Conservation (phyloP, 2,797 vertebrate genomes). For the Pristis pectinata region DNA sequence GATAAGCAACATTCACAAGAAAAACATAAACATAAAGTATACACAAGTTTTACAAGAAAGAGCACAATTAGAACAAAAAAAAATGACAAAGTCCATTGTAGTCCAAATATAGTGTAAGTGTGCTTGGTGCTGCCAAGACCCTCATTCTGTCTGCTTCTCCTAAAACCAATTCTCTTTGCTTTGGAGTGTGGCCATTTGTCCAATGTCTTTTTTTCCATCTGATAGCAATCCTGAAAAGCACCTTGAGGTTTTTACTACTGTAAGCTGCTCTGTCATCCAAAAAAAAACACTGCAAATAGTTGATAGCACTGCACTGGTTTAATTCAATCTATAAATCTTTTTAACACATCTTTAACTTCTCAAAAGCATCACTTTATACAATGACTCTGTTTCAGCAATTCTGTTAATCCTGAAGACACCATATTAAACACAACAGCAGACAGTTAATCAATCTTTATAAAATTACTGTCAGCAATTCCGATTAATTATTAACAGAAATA, state of each 20-base stretch:
- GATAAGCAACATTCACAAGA: too few relatives aligned
- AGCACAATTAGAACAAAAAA: too few relatives aligned
- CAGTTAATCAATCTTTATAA: slow-evolving; percentile 21
- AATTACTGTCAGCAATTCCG: not conserved
- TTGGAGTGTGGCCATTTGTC: too few relatives aligned
- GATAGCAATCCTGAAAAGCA: too few relatives aligned
- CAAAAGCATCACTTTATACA: not conserved
- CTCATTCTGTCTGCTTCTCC: too few relatives aligned
- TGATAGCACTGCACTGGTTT: not conserved
- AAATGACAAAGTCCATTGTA: too few relatives aligned
- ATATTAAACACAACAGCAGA: not conserved
- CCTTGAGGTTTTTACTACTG: not conserved
- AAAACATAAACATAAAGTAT: too few relatives aligned
- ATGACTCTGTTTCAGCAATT: not conserved
- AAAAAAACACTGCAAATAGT: not conserved
- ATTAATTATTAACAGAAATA: not conserved
- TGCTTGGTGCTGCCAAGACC: too few relatives aligned
- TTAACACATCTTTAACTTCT: not conserved
- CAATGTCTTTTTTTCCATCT: too few relatives aligned
- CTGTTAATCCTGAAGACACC: not conserved
- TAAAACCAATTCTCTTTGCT: too few relatives aligned
- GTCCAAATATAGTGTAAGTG: too few relatives aligned
- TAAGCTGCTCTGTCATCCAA: not conserved
- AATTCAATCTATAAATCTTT: slow-evolving; percentile 18
- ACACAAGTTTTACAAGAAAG: too few relatives aligned